Base-by-base conservation (phyloP, 1,140 invertebrate species). In the Bombus affinis region DNA sequence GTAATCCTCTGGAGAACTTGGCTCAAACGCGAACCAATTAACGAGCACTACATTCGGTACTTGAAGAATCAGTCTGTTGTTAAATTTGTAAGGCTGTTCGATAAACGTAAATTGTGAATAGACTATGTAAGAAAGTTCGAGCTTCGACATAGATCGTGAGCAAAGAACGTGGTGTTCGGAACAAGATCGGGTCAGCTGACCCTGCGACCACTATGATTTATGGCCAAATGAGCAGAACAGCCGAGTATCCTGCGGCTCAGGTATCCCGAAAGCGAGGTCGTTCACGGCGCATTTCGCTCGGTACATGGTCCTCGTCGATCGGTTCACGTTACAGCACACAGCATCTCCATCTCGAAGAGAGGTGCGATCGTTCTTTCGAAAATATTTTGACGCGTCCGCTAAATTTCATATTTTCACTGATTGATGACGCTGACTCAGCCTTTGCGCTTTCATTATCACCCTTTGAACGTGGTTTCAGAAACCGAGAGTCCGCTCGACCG, bases 151-250 rank as follows among this genome's bases (percentile, higher is more conserved):
- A 83, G 78, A 83, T 91, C 86, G 83, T 93, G 86, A 92, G 90
- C 76, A 78, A 72, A 66, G 85, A 89, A 91, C 88, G 76, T 62
- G 2, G 28, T 42, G 57, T 75, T 47, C 68, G 57, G 77, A 53
- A 72, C 87, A 89, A 92, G 88, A 90, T 87, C 83, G 83, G 83
- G 88, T 86, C 93, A 92, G 90, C 92, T 94, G 93, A 92, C 90
- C 92, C 88, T 88, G 88, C 89, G 89, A 91, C 86, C 83, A 85
- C 80, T 87, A 91, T 94, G 92, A 94, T 94, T 94, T 93, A 94
- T 93, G 92, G 85, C 79, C 71, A 76, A 86, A 85, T 79, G 74
- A 85, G 70, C 89, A 87, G 87, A 92, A 93, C 87, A 91, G 88
- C 74, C 85, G 77, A 91, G 80, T 83, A 85, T 89, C 85, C 92